Evolutionary conservation across 92 coral and sea anemone species (phyloP).

Genomic region (Plumapathes pennacea): DNA sequence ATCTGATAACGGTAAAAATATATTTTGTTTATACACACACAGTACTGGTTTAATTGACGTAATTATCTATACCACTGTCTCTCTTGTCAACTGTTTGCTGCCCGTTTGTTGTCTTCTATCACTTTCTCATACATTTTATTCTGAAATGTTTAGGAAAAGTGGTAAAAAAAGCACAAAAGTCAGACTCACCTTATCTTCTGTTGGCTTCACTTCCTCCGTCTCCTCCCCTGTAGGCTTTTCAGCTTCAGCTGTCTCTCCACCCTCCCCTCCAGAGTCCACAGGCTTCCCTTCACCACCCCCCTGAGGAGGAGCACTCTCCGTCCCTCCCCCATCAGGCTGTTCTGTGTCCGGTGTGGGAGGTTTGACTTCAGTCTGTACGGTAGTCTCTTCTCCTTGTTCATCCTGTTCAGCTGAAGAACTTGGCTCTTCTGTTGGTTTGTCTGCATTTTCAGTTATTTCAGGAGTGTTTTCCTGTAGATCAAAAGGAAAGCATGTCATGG

Average conservation of each 20-base stretch:
- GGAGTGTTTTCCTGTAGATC: not conserved
- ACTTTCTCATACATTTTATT: not conserved
- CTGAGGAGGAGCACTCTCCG: no score
- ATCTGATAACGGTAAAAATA: constrained; percentile 8
- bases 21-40: no score
- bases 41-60: no score
- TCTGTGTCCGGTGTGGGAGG: constrained; percentile 1
- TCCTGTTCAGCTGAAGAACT: not conserved
- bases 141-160: not conserved
- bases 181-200: not conserved
- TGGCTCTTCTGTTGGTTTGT: constrained; percentile 15
- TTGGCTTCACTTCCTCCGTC: constrained; percentile 6
- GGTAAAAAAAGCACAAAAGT: not conserved
- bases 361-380: constrained; percentile 10
- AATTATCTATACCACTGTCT: no score
- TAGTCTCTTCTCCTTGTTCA: not conserved
- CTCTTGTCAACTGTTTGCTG: no score
- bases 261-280: constrained; percentile 5
- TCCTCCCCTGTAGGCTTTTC: constrained; percentile 4
- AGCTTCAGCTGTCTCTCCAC: constrained; percentile 12
- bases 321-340: not conserved
- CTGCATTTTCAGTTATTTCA: constrained; percentile 10
- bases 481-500: not conserved
- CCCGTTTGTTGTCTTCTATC: no score
- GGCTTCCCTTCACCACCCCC: constrained; percentile 1